Evolutionary conservation across 2,113 vertebrate species (phyloP).

Genomic region (Glaucidium brasilianum): DNA sequence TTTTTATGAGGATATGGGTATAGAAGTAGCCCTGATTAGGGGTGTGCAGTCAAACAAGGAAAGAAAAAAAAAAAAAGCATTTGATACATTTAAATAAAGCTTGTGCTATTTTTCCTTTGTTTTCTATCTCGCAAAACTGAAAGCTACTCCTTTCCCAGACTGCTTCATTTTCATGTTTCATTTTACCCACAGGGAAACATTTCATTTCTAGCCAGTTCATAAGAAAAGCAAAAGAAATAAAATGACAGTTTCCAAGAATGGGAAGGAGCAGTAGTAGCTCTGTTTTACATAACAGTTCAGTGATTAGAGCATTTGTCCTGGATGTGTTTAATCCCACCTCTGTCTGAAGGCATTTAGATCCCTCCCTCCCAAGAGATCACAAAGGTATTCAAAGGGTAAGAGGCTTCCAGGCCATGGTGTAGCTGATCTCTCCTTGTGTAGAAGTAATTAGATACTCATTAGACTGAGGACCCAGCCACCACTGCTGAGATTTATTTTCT

Average conservation of each 20-base stretch:
- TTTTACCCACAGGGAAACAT: not conserved
- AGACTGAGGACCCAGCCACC: not conserved
- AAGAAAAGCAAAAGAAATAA: not conserved
- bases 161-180: not conserved
- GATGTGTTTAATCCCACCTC: not conserved
- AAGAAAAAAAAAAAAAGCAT: no score
- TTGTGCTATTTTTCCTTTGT: not conserved
- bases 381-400: not conserved
- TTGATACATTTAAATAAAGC: not conserved
- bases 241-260: not conserved
- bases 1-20: not conserved
- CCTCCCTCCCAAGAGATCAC: not conserved
- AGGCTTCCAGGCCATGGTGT: not conserved
- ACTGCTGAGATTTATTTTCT: not conserved
- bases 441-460: not conserved
- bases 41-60: not conserved
- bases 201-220: not conserved
- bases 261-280: not conserved
- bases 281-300: not conserved
- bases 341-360: not conserved
- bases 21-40: not conserved
- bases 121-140: not conserved
- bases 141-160: not conserved
- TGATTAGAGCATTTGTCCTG: not conserved
- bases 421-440: not conserved